phyloP scores from a whole-genome alignment of 2,888 invertebrate genomes.

The Nemurella pictetii region DNA sequence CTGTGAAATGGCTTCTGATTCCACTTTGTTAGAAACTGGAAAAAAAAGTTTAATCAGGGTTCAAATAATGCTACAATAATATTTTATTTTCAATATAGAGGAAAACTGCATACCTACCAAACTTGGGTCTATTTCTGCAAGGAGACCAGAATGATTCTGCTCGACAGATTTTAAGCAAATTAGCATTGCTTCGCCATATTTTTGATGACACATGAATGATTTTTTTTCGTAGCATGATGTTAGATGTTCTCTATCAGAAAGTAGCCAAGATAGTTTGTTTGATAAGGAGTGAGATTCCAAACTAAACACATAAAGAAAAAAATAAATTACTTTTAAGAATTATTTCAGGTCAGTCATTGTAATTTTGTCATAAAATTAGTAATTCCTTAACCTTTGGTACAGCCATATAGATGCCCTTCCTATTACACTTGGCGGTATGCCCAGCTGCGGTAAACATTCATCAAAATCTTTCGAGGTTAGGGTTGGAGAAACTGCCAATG shows the following conservation, averaged over 20 bases:
- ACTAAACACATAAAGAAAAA: slow-evolving; percentile 49
- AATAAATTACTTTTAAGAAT: background rate
- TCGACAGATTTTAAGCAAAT: slow-evolving; percentile 67
- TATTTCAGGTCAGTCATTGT: background rate
- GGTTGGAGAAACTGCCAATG: slow-evolving; percentile 56
- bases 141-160: slow-evolving; percentile 61
- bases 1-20: slow-evolving; percentile 51
- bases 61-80: background rate
- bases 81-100: slow-evolving; percentile 17
- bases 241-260: slow-evolving; percentile 64
- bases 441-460: slow-evolving; percentile 51
- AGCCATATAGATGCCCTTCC: slow-evolving; percentile 60
- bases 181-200: slow-evolving; percentile 62
- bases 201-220: slow-evolving; percentile 63
- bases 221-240: slow-evolving; percentile 59
- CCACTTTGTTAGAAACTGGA: slow-evolving; percentile 49
- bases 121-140: slow-evolving; percentile 64
- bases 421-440: slow-evolving; percentile 52
- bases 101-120: slow-evolving; percentile 51
- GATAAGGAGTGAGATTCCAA: slow-evolving; percentile 61
- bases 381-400: slow-evolving; percentile 51
- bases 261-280: slow-evolving; percentile 62
- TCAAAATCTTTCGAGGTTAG: slow-evolving; percentile 51
- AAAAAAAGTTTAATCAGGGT: slow-evolving; percentile 32
- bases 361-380: background rate